These are phyloP conservation scores for Spicauda simplicius DNA, from an alignment of 2,888 invertebrate species.

Conservation along the genomic window DNA sequence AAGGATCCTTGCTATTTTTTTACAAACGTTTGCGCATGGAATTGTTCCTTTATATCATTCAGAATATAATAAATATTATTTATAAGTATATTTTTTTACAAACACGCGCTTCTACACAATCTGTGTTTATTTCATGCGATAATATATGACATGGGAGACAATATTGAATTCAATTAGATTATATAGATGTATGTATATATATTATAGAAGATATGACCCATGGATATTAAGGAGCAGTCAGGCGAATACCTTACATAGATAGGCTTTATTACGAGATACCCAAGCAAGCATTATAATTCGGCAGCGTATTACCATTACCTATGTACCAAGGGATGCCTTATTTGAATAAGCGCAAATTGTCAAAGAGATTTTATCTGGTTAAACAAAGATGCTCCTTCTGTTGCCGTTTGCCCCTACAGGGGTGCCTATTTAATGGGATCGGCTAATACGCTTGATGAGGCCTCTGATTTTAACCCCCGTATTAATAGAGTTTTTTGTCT, in stretches of 20 bases:
- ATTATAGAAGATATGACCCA: background rate
- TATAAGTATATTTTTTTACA: too few species aligned
- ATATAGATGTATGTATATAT: too few species aligned
- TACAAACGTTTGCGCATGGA: too few species aligned
- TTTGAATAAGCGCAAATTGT: slow-evolving; percentile 85
- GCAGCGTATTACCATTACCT: slow-evolving; percentile 74
- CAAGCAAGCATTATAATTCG: slow-evolving; percentile 55
- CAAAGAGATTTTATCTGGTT: slow-evolving; percentile 84
- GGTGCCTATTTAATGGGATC: slow-evolving; percentile 78
- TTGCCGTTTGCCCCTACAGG: slow-evolving; percentile 75
- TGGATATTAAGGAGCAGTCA: slow-evolving; percentile 37
- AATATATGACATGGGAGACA: too few species aligned
- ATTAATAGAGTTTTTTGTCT: slow-evolving; percentile 69
- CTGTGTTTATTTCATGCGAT: too few species aligned
- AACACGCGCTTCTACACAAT: too few species aligned
- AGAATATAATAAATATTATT: too few species aligned
- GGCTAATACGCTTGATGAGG: slow-evolving; percentile 81
- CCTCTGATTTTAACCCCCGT: slow-evolving; percentile 74
- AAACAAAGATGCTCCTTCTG: slow-evolving; percentile 81
- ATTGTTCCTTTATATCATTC: too few species aligned
- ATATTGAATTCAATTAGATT: too few species aligned
- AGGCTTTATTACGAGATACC: slow-evolving; percentile 27
- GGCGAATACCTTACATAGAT: slow-evolving; percentile 41
- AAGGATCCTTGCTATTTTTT: too few species aligned
- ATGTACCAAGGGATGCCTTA: slow-evolving; percentile 76